Evolutionary conservation across 2,797 vertebrate genomes (phyloP).

Genomic region (Acanthurus leucopareius): DNA sequence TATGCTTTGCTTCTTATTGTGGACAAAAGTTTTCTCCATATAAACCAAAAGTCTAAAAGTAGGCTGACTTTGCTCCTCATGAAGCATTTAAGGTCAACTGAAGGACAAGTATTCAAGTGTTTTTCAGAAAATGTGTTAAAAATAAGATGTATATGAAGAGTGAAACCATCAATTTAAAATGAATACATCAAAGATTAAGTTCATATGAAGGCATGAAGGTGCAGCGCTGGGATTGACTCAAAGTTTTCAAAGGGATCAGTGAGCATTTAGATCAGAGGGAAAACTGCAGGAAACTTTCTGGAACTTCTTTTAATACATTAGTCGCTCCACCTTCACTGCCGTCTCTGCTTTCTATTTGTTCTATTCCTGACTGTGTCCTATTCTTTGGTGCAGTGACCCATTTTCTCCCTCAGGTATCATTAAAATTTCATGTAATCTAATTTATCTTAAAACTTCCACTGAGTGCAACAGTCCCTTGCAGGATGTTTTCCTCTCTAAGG

Average conservation of each 20-base stretch:
- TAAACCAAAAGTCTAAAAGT: neutral
- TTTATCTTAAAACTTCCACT: slow-evolving; percentile 24
- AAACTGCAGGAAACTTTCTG: slow-evolving; percentile 11
- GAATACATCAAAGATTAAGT: slow-evolving; percentile 18
- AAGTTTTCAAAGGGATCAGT: slow-evolving; percentile 17
- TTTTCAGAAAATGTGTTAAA: neutral
- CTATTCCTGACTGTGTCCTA: slow-evolving; percentile 35
- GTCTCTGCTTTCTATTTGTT: slow-evolving; percentile 38
- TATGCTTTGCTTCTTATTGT: neutral
- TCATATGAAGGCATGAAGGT: neutral
- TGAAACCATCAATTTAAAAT: slow-evolving; percentile 8
- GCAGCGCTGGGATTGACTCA: neutral
- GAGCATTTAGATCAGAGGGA: slow-evolving; percentile 15
- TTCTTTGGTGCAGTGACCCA: slow-evolving; percentile 39
- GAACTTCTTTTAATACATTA: slow-evolving; percentile 6
- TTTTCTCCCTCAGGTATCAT: slow-evolving; percentile 44
- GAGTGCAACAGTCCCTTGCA: neutral
- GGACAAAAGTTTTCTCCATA: neutral
- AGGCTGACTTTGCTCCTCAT: neutral
- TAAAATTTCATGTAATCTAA: slow-evolving; percentile 47
- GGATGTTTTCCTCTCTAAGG: slow-evolving; percentile 11
- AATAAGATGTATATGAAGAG: neutral
- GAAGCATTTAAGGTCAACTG: neutral
- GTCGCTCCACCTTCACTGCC: slow-evolving; percentile 2
- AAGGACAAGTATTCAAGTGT: neutral